Evolutionary conservation across 2,797 vertebrate genomes (phyloP).

Genomic region (Emydoidea blandingii): DNA sequence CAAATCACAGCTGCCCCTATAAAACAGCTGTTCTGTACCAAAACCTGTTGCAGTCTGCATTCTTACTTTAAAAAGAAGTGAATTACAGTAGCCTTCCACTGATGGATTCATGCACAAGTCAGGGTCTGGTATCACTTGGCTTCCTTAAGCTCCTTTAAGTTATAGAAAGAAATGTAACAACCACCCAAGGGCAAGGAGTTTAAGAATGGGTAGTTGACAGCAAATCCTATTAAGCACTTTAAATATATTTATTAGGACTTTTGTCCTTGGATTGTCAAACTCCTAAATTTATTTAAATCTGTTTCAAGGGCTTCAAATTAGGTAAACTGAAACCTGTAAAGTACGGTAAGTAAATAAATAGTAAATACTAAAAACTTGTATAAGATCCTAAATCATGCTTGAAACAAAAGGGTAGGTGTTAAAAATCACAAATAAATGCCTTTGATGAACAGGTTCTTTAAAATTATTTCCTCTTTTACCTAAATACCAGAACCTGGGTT

Average conservation of each 20-base stretch:
- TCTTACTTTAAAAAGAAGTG: background rate
- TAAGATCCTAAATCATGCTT: background rate
- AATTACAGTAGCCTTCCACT: background rate
- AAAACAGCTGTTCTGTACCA: conserved; percentile 6
- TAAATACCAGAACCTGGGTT: background rate
- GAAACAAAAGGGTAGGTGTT: background rate
- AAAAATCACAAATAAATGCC: background rate
- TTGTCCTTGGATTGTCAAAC: background rate
- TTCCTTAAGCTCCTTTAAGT: background rate
- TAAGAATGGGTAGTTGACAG: background rate
- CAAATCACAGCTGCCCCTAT: background rate
- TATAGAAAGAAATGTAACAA: background rate
- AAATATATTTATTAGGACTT: background rate
- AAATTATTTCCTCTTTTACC: background rate
- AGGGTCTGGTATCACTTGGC: background rate
- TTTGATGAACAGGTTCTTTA: background rate
- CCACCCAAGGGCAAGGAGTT: background rate
- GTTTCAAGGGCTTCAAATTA: background rate
- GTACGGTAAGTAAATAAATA: background rate
- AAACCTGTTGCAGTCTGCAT: background rate
- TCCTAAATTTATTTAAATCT: background rate
- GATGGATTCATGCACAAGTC: background rate
- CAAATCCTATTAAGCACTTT: background rate
- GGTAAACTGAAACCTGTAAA: background rate
- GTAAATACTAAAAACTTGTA: background rate